A percentile compares a stretch with the other conserved stretches of the same genome.
Evolutionary conservation across 2,113 vertebrate genomes (phyloP).

Genomic region (Percina caprodes): DNA sequence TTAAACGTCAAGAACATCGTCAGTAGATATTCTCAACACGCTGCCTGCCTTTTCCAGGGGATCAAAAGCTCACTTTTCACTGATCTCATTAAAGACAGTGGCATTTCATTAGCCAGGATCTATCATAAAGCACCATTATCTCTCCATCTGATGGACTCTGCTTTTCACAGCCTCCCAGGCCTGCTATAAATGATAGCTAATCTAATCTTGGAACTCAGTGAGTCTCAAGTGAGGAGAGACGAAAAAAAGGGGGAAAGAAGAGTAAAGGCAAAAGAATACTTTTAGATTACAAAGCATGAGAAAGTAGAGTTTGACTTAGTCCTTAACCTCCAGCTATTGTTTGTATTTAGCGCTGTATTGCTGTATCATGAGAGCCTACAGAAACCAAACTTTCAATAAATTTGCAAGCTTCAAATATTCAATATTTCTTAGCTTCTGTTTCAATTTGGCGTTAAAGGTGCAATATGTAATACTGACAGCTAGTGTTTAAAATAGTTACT

Average conservation of each 20-base stretch:
- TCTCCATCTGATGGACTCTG: slow-evolving; percentile 76
- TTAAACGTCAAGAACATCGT: slow-evolving; percentile 50
- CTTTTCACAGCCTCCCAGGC: slow-evolving; percentile 76
- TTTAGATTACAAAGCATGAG: neutral
- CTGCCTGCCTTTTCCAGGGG: slow-evolving; percentile 67
- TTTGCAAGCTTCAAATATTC: slow-evolving; percentile 2
- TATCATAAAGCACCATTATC: slow-evolving; percentile 81
- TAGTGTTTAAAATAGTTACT: too few relatives aligned
- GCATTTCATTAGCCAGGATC: slow-evolving; percentile 81
- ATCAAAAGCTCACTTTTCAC: slow-evolving; percentile 82
- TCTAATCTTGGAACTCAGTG: slow-evolving; percentile 69
- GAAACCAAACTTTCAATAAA: slow-evolving; percentile 10
- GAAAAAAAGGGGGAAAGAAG: neutral
- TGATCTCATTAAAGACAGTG: slow-evolving; percentile 82
- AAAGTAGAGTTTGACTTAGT: neutral
- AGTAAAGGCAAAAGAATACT: slow-evolving; percentile 4
- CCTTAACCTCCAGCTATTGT: neutral
- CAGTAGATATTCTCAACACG: slow-evolving; percentile 60
- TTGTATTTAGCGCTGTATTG: slow-evolving; percentile 1
- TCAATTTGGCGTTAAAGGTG: neutral
- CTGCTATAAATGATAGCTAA: slow-evolving; percentile 77
- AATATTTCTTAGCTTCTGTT: neutral
- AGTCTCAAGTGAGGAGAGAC: slow-evolving; percentile 37
- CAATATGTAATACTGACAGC: too few relatives aligned
- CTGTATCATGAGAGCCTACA: neutral